Evolutionary conservation across 2,113 vertebrate genomes (phyloP), one percentile per base, ranked within the genome.

Genomic region (zebrafish (Danio rerio)): DNA sequence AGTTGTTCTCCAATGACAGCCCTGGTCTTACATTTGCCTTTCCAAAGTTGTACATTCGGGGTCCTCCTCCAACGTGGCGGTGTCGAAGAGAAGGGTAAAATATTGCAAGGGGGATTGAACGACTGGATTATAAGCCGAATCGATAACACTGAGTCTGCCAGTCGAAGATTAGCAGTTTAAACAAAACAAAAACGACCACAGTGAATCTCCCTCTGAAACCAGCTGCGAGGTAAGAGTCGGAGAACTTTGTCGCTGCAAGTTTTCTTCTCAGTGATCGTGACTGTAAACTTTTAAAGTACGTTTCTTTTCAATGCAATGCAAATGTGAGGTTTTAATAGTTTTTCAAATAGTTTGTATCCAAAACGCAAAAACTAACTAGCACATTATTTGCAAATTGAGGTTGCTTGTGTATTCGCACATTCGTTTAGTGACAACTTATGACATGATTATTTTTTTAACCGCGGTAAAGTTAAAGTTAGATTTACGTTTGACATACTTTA

Each of bases 1-100:
- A 55, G 16, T 20, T 55, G 75, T 50, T 79, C 77, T 68, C 77
- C 77, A 79, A 66, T 79, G 49, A 79, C 77, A 79, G 61, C 18
- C 10, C 77, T 66, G 77, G 9, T 15, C 13, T 53, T 43, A 43
- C 49, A 43, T 79, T 55, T 56, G 71, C 16, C 20, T 56, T 74
- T 43, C 76, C 49, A 66, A 79, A 79, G 62, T 68, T 66, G 77
- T 66, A 52, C 8, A 50, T 11, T 63, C 20, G 49, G 62, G 42
- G 50, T 9, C 47, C 7, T 79, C 47, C 77, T 78, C 43, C 75
- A 78, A 42, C 43, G 45, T 63, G 75, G 47, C 43, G 74, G 49
- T 16, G 11, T 31, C 42, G 8, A 49, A 77, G 5, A 77, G 58
- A 21, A 18, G 12, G 59, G 6, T 40, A 78, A 7, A 55, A 66